Evolutionary conservation across 1,140 invertebrate species (phyloP).

Genomic region (Drosophila triauraria): DNA sequence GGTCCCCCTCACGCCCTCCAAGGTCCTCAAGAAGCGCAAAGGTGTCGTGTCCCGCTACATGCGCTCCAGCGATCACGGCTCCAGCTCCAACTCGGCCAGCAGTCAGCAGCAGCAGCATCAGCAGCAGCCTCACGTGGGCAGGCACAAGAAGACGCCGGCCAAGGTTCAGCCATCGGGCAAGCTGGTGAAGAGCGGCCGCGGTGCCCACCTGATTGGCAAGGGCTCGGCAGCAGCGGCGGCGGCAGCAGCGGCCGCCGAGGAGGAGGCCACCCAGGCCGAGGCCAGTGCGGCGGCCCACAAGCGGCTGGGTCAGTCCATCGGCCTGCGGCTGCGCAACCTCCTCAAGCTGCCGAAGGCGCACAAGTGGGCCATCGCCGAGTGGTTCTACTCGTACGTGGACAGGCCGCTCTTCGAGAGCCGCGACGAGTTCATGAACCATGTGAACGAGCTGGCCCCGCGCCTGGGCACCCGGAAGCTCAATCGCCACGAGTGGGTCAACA

Average conservation of each 20-base stretch:
- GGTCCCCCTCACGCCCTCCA: slow-evolving; percentile 79
- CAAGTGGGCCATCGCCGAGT: slow-evolving; percentile 99
- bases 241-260: slow-evolving; percentile 37
- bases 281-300: slow-evolving; percentile 64
- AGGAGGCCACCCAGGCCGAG: slow-evolving; percentile 48
- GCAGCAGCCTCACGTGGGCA: slow-evolving; percentile 10
- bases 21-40: slow-evolving; percentile 86
- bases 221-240: slow-evolving; percentile 34
- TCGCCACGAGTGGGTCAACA: slow-evolving; percentile 97
- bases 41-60: slow-evolving; percentile 79
- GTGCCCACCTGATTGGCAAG: slow-evolving; percentile 15
- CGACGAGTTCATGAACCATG: slow-evolving; percentile 98
- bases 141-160: slow-evolving; percentile 31
- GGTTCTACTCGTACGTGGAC: slow-evolving; percentile 99
- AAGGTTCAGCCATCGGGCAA: slow-evolving; percentile 15
- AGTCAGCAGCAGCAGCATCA: slow-evolving; percentile 12
- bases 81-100: slow-evolving; percentile 57
- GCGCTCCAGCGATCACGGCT: slow-evolving; percentile 72
- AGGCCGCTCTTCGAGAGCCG: slow-evolving; percentile 97
- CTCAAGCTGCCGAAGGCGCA: slow-evolving; percentile 99
- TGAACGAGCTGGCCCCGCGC: slow-evolving; percentile 97
- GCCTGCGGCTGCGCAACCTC: slow-evolving; percentile 96
- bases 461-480: slow-evolving; percentile 94
- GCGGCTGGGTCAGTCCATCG: slow-evolving; percentile 93
- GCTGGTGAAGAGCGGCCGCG: slow-evolving; percentile 14